Evolutionary conservation across 2,797 vertebrate genomes (phyloP), one percentile per base, ranked within the genome.

Genomic region (Mionectes olivaceus): DNA sequence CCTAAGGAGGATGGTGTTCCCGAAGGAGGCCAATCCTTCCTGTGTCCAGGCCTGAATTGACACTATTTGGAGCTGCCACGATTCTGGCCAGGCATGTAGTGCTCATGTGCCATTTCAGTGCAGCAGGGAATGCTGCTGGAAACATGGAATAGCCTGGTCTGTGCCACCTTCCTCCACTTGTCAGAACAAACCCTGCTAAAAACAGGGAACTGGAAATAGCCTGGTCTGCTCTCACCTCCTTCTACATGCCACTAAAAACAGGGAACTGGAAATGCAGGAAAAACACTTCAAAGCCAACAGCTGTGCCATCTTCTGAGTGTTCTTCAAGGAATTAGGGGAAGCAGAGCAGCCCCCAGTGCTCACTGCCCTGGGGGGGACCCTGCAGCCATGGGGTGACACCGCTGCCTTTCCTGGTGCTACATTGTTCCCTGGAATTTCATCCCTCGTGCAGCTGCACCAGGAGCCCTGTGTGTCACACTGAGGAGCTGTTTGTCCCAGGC

Each of bases 11-110:
- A 95, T 57, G 91, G 93, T 80, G 96, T 94, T 93, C 69, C 41
- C 56, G 41, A 19, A 56, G 70, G 23, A 76, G 61, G 47, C 53
- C 68, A 46, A 93, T 81, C 97, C 94, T 92, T 90, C 95, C 94
- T 32, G 5, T 25, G 86, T 52, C 96, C 50, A 46, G 64, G 14
- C 65, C 91, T 43, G 53, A 79, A 78, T 80, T 91, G 70, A 49
- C 25, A 14, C 39, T 19, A 18, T 2, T 47, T 28, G 33, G 59
- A 73, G 80, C 87, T 71, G 92, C 53, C 75, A 30, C 39, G 6
- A 7, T 8, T 65, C 87, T 27, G 47, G 73, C 83, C 37, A 21
- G 87, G 87, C 87, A 87, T 1, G 19, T 21, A 50, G 32, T 39
- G 50, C 91, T 85, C 77, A 52, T 5, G 47, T 53, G 90, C 84